Conservation (phyloP, 2,113 vertebrate genomes). For the Pterocles orientalis region DNA sequence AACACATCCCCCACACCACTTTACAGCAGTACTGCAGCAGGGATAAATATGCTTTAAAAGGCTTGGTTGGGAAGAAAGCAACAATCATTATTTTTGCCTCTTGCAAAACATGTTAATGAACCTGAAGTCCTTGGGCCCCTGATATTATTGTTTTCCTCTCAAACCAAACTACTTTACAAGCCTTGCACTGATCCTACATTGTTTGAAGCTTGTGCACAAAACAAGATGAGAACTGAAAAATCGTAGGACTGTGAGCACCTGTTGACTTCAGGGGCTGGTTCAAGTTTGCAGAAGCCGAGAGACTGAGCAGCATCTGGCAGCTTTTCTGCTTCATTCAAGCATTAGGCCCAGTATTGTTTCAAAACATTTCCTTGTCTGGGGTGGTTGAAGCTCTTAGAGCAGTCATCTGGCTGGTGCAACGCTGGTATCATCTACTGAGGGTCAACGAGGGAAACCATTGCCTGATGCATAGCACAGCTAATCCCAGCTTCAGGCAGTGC, state of each 20-base stretch:
- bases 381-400: not conserved
- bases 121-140: not conserved
- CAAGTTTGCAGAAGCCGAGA: not conserved
- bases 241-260: not conserved
- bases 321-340: not conserved
- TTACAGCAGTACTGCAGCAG: not conserved
- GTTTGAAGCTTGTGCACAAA: not conserved
- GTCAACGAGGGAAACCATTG: not conserved
- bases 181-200: rapidly evolving
- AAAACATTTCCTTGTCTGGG: not conserved
- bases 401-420: not conserved
- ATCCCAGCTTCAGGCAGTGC: conserved; percentile 33
- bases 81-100: not conserved
- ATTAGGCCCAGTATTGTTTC: not conserved
- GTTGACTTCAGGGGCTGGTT: not conserved
- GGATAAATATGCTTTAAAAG: not conserved
- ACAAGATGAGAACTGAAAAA: not conserved
- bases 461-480: not conserved
- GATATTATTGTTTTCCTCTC: not conserved
- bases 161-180: not conserved
- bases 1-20: conserved; percentile 9
- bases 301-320: not conserved
- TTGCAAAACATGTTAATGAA: not conserved
- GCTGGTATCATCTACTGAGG: not conserved
- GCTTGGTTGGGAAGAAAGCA: conserved; percentile 7